Evolutionary conservation across 2,888 invertebrate species (phyloP).

Genomic region (Hesperia comma): DNA sequence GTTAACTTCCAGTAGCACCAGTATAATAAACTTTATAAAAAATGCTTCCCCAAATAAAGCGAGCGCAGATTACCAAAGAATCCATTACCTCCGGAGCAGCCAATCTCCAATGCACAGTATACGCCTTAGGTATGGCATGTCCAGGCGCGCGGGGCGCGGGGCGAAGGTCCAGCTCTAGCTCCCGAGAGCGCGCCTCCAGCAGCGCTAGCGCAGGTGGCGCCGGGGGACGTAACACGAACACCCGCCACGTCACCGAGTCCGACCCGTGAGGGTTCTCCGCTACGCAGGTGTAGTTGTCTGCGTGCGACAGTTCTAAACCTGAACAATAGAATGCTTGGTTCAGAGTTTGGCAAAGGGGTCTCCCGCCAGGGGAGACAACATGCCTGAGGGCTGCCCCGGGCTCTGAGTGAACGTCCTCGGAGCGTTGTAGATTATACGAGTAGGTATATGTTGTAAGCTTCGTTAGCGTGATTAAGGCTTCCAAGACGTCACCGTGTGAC

Average conservation of each 20-base stretch:
- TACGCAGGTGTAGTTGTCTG: slow-evolving; percentile 91
- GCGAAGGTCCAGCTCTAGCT: slow-evolving; percentile 71
- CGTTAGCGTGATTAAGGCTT: no score
- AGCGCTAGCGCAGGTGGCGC: slow-evolving; percentile 87
- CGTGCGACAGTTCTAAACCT: slow-evolving; percentile 88
- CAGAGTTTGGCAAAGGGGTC: no score
- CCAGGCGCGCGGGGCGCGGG: slow-evolving; percentile 69
- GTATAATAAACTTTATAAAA: no score
- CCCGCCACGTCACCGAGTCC: slow-evolving; percentile 91
- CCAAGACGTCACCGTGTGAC: no score
- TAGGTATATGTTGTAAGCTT: no score
- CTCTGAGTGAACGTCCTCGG: no score
- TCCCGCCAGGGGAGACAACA: no score
- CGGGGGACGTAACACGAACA: slow-evolving; percentile 90
- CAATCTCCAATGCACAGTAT: slow-evolving; percentile 87
- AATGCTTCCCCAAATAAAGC: no score
- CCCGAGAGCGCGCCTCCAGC: slow-evolving; percentile 70
- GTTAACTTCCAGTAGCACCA: no score
- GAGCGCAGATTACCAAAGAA: background rate
- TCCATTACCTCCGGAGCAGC: slow-evolving; percentile 87
- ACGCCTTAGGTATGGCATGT: slow-evolving; percentile 82
- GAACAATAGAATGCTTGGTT: slow-evolving; percentile 31
- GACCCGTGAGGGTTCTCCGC: slow-evolving; percentile 93
- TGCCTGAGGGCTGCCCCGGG: no score
- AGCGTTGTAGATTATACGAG: no score